Percentiles rank a stretch among this genome's conserved stretches.
Conservation (phyloP, 1,140 invertebrate genomes). For the Orchestia grillus region DNA sequence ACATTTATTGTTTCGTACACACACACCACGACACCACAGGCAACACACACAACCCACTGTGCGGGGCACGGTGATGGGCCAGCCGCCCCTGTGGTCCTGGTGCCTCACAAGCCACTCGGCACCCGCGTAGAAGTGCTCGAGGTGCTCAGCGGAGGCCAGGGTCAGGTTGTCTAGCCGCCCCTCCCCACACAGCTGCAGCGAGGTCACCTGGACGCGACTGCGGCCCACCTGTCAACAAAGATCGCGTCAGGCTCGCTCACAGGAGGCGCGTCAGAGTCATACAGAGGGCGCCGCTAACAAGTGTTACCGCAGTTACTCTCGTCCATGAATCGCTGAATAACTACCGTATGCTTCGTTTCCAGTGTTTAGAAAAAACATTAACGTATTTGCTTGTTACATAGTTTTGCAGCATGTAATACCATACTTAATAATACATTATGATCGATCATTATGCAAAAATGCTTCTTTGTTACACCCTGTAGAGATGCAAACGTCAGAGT, state of each 20-base stretch:
- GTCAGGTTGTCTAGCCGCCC: conserved; percentile 76
- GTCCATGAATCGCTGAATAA: no score
- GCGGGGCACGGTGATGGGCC: conserved; percentile 88
- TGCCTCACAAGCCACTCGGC: conserved; percentile 92
- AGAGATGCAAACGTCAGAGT: no score
- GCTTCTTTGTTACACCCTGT: no score
- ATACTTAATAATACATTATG: no score
- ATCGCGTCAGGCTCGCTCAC: neutral
- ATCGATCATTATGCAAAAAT: no score
- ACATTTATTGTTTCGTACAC: neutral
- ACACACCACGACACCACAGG: neutral
- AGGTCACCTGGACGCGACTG: conserved; percentile 68
- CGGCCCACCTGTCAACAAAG: conserved; percentile 21
- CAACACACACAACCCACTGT: conserved; percentile 71
- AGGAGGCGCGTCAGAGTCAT: neutral
- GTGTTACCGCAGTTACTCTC: no score
- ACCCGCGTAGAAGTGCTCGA: conserved; percentile 90
- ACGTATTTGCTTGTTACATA: no score
- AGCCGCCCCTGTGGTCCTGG: conserved; percentile 89
- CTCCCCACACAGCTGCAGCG: conserved; percentile 64
- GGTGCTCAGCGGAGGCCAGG: conserved; percentile 85
- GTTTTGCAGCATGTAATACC: no score
- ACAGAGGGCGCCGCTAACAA: no score
- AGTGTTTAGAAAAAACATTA: no score
- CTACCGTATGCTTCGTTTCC: no score